Base-by-base conservation (phyloP, 2,888 invertebrate species). In the Escarpia spicata region DNA sequence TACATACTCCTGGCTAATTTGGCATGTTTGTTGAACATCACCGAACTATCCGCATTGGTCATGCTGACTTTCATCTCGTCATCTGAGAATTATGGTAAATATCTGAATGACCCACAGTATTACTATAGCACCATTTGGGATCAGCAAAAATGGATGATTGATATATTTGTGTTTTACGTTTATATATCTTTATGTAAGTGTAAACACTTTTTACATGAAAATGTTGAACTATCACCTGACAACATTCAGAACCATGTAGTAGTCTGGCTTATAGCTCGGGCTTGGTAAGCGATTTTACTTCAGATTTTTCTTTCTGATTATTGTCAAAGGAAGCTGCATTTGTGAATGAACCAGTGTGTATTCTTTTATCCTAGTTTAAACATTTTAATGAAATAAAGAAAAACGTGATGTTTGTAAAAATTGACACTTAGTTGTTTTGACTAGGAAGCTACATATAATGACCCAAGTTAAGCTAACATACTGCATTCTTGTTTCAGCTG, bases 41-140 rank as follows among this genome's bases (percentile, higher is more conserved):
- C 98, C 92, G 99, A 99, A 97, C 98, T 98, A 96, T 96, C 98
- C 93, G 97, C 98, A 93, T 97, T 99, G 92, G 97, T 99, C 93
- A 98, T 98, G n/a, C 97, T 99, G 92, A 98, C 99, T 45, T 98
- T 98, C 96, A 98, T 99, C 97, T 98, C 99, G 90, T 99, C 99
- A 3, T 97, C 98, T 92, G 98, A 98, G 95, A 98, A 98, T 97
- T 98, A 99, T 96, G 97, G 98, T 98, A 75, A 26, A 26, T 75
- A 75, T 75, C 75, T 19, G 75, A 75, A 75, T 26, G n/a, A 26
- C n/a, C 9, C 52, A 52, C 9, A 52, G 75, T 75, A 75, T 75
- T 75, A 75, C 75, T 6, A n/a, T 75, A 75, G 75, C 75, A 75
- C 26, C 2, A 75, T 75, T 75, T 75, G 19, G 19, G 26, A 6